Evolutionary conservation across 2,888 invertebrate species (phyloP).

Genomic region (Nipponacmea schrenckii): DNA sequence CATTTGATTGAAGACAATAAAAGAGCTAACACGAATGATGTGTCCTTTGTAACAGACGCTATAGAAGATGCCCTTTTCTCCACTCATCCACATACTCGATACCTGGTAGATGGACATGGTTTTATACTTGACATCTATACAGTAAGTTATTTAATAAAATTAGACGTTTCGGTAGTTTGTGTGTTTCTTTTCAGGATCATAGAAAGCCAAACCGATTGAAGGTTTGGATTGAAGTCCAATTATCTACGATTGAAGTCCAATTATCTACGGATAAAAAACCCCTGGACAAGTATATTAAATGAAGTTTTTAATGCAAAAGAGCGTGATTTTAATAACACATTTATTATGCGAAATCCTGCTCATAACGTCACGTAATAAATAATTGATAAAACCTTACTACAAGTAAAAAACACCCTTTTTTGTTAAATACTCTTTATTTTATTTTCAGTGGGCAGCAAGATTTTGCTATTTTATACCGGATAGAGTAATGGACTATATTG

Average conservation of each 20-base stretch:
- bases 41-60: background rate
- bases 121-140: background rate
- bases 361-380: too few species aligned
- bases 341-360: too few species aligned
- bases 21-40: background rate
- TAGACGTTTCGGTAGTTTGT: background rate
- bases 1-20: background rate
- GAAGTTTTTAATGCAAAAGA: background rate
- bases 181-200: too few species aligned
- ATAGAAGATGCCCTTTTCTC: background rate
- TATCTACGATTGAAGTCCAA: too few species aligned
- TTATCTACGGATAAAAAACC: too few species aligned
- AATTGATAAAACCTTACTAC: too few species aligned
- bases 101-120: background rate
- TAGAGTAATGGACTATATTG: background rate
- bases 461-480: background rate
- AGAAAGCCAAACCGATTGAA: too few species aligned
- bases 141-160: background rate
- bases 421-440: background rate
- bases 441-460: slow-evolving; percentile 2
- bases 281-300: background rate
- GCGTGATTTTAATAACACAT: background rate
- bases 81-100: background rate
- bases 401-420: too few species aligned
- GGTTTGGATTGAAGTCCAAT: too few species aligned